Base-by-base conservation (phyloP, 2,113 vertebrate species). In the Caracal caracal region DNA sequence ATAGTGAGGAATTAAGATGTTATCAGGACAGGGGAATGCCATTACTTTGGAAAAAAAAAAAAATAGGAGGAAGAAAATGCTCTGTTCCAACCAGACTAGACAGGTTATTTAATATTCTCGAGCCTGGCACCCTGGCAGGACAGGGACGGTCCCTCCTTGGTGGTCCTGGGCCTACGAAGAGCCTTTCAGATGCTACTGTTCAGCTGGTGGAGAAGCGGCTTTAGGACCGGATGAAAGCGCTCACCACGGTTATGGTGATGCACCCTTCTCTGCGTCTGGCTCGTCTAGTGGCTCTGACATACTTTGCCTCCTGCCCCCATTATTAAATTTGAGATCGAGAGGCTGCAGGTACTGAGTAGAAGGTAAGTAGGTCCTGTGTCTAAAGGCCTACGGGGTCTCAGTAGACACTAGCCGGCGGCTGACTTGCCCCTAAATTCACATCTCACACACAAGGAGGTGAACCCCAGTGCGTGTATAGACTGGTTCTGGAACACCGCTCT, bases 401-500 rank as follows among this genome's bases (percentile, higher is more conserved):
- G 43, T 33, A 20, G 47, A 10, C 10, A 11, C 28, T 5, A 9
- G 5, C 6, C 9, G 15, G 84, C 37, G 13, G 73, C 16, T 1
- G 47, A 16, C 63, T 22, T 43, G 28, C 56, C 59, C 22, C 43
- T 35, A 2, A 12, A 2, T 4, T n/a, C 10, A 22, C 17, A 20
- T 28, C 49, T 37, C 56, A 7, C 33, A 30, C 10, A 3, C 4
- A 15, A 35, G 63, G 33, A 8, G 24, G 22, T 0, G 43, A 30
- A 19, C 40, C 1, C 0, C 47, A 15, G 68, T 10, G 11, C 33
- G 13, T 0, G 5, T 3, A 11, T 3, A 10, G 0, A 8, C 28
- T 7, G 2, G 33, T 1, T 22, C 5, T 3, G 7, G 0, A 8
- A 2, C 17, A 2, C 51, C 1, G 8, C 37, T 33, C 26, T 35